These are phyloP conservation scores for Euura lappo DNA, from an alignment of 1,140 invertebrate species.

Conservation along the genomic window DNA sequence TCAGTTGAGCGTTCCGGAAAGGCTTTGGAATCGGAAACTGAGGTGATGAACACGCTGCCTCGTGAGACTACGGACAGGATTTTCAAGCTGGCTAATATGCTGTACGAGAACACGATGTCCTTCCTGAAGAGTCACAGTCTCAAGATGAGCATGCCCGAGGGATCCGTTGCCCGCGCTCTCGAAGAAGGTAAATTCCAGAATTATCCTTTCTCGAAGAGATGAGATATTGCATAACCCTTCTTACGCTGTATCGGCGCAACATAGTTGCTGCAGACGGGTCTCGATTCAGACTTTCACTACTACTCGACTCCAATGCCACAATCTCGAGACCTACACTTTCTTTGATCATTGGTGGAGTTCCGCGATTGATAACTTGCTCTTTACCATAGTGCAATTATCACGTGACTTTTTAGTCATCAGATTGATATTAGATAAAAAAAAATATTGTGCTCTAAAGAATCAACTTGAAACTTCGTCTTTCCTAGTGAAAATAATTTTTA, in stretches of 20 bases:
- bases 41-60: slow-evolving; percentile 60
- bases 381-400: too few relatives aligned
- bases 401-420: too few relatives aligned
- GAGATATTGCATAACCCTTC: not conserved
- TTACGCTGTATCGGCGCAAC: not conserved
- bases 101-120: slow-evolving; percentile 61
- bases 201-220: not conserved
- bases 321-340: slow-evolving; percentile 7
- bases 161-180: slow-evolving; percentile 63
- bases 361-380: too few relatives aligned
- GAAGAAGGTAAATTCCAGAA: slow-evolving; percentile 64
- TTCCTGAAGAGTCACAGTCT: slow-evolving; percentile 68
- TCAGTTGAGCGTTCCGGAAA: slow-evolving; percentile 59
- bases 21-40: slow-evolving; percentile 61
- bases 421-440: too few relatives aligned
- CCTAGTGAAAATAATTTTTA: too few relatives aligned
- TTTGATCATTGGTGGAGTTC: not conserved
- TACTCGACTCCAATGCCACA: not conserved
- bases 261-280: not conserved
- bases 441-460: too few relatives aligned
- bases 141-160: slow-evolving; percentile 65
- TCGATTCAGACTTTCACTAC: slow-evolving; percentile 3
- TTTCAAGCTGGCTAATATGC: slow-evolving; percentile 60
- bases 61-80: slow-evolving; percentile 58
- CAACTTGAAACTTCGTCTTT: too few relatives aligned